These are phyloP conservation scores for Cryptophagus acutangulus DNA, from an alignment of 2,888 invertebrate species.

Conservation along the genomic window DNA sequence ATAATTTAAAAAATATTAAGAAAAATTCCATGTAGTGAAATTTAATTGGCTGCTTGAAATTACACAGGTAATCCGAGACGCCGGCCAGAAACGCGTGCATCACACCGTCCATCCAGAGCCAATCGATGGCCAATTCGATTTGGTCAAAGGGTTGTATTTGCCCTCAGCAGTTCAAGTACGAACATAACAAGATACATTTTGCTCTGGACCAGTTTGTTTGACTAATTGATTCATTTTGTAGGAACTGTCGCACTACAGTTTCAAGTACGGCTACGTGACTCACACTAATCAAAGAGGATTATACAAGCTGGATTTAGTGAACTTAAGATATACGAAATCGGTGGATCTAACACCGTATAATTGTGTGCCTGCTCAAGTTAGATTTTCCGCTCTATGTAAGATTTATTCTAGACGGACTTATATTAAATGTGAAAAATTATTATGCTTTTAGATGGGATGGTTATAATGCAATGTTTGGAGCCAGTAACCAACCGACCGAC, in stretches of 20 bases:
- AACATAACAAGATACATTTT: too few species aligned
- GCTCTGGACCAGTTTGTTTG: too few species aligned
- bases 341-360: slow-evolving; percentile 67
- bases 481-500: slow-evolving; percentile 59
- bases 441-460: slow-evolving; percentile 58
- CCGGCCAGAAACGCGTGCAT: slow-evolving; percentile 66
- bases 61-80: slow-evolving; percentile 62
- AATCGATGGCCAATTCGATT: slow-evolving; percentile 70
- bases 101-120: slow-evolving; percentile 69
- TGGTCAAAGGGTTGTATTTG: slow-evolving; percentile 61
- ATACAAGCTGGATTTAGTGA: slow-evolving; percentile 67
- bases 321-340: slow-evolving; percentile 65
- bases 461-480: slow-evolving; percentile 66
- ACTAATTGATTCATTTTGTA: slow-evolving; percentile 34
- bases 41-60: too few species aligned
- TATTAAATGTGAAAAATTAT: slow-evolving; percentile 7
- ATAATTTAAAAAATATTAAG: too few species aligned
- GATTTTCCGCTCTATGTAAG: slow-evolving; percentile 69
- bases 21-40: too few species aligned
- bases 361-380: slow-evolving; percentile 65
- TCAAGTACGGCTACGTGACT: slow-evolving; percentile 69
- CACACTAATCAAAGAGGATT: slow-evolving; percentile 67
- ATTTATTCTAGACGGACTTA: slow-evolving; percentile 23
- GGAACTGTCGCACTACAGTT: slow-evolving; percentile 54
- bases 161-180: slow-evolving; percentile 55